Base-by-base conservation (phyloP, 2,888 invertebrate genomes). In the Xestia c-nigrum region DNA sequence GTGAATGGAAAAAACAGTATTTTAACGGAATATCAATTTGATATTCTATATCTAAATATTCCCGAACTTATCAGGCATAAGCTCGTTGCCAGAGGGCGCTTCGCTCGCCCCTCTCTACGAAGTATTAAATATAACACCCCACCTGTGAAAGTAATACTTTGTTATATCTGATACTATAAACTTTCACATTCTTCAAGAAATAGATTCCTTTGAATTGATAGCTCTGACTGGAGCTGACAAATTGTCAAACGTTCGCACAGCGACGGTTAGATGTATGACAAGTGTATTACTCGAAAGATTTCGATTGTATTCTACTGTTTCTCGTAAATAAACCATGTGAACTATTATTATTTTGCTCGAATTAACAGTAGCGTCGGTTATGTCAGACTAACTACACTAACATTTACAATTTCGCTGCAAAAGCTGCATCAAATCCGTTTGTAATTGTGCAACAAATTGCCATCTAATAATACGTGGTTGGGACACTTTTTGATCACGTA, bases 401-500 rank as follows among this genome's bases (percentile, higher is more conserved):
- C n/a, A 50, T 57, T 64, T 50, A 21, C 55, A 43, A 43, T 79
- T 31, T 16, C 43, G 16, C 50, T 38, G 38, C 50, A 21, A 69
- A 69, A 59, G 40, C 43, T 59, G 14, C 21, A 77, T 43, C 24
- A 71, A 76, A 82, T 76, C 24, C 21, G 47, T 67, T 67, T 67
- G 59, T 59, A 71, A 70, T 47, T 46, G 24, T 63, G 47, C 59
- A 59, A 68, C 64, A 72, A 74, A 79, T 79, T 65, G 52, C 55
- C 55, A 46, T 80, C 64, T 68, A 84, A 74, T 73, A 77, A 68
- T 77, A 73, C 65, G 72, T 73, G 75, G 70, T 55, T 59, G 52
- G 55, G 74, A 67, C 64, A 79, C 66, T 80, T 84, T 79, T 76
- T 66, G 71, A 74, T 77, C 52, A 63, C 67, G 73, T 84, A 80